These are phyloP conservation scores for Pogonomyrmex barbatus DNA, from an alignment of 1,140 invertebrate genomes.

Conservation along the genomic window DNA sequence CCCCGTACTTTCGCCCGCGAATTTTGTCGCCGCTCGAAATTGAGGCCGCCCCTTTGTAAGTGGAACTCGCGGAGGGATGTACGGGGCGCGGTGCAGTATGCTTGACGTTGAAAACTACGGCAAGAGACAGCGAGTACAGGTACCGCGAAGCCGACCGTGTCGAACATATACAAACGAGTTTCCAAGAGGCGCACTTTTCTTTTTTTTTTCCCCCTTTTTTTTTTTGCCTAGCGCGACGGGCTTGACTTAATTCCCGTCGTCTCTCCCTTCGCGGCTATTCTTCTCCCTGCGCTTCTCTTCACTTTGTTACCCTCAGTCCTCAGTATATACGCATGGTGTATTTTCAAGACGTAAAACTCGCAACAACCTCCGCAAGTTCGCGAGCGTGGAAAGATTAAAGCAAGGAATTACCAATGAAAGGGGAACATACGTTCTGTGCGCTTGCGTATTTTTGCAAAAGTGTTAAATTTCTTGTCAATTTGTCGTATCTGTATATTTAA, in stretches of 20 bases:
- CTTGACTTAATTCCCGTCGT: conserved; percentile 37
- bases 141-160: conserved; percentile 32
- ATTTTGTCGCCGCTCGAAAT: conserved; percentile 56
- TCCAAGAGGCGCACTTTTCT: conserved; percentile 24
- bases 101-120: conserved; percentile 32
- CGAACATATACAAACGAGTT: conserved; percentile 50
- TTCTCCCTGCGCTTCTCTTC: not conserved
- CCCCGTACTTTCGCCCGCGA: conserved; percentile 36
- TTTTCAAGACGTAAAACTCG: conserved; percentile 13
- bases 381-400: conserved; percentile 12
- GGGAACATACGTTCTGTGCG: not conserved
- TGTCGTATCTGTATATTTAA: no score
- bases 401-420: not conserved
- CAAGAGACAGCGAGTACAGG: conserved; percentile 29
- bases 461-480: not conserved
- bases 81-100: not conserved
- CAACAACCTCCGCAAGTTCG: conserved; percentile 5
- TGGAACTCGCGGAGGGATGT: conserved; percentile 10
- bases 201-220: not conserved
- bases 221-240: not conserved
- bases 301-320: conserved; percentile 23
- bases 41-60: conserved; percentile 56
- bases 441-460: not conserved
- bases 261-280: not conserved
- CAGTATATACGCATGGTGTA: not conserved